Base-by-base conservation (phyloP, 2,113 vertebrate genomes). In the Tupaia chinensis region DNA sequence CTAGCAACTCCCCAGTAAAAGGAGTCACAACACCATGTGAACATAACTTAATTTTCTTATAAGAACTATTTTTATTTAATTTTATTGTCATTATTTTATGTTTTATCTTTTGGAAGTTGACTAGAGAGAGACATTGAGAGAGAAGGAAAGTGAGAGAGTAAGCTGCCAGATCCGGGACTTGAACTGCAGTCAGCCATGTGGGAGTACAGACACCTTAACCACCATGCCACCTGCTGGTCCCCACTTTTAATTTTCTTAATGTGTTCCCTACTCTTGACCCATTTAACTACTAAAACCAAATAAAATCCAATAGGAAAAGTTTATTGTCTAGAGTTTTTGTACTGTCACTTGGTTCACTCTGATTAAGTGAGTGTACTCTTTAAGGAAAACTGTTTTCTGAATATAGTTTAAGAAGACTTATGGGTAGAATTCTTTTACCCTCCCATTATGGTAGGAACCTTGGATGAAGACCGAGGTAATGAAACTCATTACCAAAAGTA, bases 381-480 rank as follows among this genome's bases (percentile, higher is more conserved):
- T 74, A 76, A 84, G 93, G 69, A 58, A 83, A 83, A 54, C 69
- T 54, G 54, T 44, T 93, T 61, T 80, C 58, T 86, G 44, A 63
- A 34, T 81, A 89, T 65, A 54, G 83, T 53, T 88, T 58, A 53
- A 81, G 58, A 89, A 60, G 73, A 12, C 86, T 97, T 53, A 58
- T 92, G 70, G 81, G 86, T 93, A 91, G 74, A 94, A 91, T 72
- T 16, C 66, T 91, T 77, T 84, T 73, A 76, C 69, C 56, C 91
- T 89, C 11, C 73, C 34, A 11, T 93, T 82, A 87, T 20, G 53
- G 34, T 95, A 97, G 61, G 32, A 93, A 68, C 0, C 2, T 32
- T 76, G 87, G 85, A 32, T 68, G 86, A 97, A 91, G 76, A 94
- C 87, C 34, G 84, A 88, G 60, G 74, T 63, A 95, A 7, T 87